phyloP scores from a whole-genome alignment of 2,888 invertebrate genomes.

The Tigriopus californicus region DNA sequence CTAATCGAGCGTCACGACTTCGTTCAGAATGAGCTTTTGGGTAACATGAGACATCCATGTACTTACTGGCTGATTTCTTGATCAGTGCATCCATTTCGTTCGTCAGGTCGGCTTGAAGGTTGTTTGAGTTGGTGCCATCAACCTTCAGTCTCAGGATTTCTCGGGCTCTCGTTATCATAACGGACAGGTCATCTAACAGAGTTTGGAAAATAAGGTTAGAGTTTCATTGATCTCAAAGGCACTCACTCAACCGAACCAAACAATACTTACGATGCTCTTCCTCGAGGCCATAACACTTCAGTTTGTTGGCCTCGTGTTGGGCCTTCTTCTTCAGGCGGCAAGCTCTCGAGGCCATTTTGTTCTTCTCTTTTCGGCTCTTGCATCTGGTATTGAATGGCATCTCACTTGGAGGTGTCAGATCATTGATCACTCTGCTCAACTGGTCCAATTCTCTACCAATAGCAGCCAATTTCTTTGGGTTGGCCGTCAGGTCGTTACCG shows the following conservation, averaged over 20 bases:
- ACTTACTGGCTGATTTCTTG: slow-evolving; percentile 49
- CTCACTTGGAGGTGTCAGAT: slow-evolving; percentile 87
- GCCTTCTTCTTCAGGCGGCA: slow-evolving; percentile 96
- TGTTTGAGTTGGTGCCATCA: slow-evolving; percentile 36
- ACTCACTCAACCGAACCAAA: too few species aligned
- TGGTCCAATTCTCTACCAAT: slow-evolving; percentile 86
- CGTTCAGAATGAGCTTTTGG: slow-evolving; percentile 5
- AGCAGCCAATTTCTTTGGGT: slow-evolving; percentile 67
- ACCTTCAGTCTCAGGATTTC: slow-evolving; percentile 46
- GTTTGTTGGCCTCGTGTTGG: slow-evolving; percentile 94
- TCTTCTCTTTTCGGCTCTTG: slow-evolving; percentile 90
- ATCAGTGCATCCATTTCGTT: slow-evolving; percentile 48
- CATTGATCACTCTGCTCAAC: slow-evolving; percentile 65
- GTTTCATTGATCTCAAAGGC: neutral
- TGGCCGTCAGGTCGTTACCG: slow-evolving; percentile 90
- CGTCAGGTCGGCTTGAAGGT: slow-evolving; percentile 43
- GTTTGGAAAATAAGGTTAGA: neutral
- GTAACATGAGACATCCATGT: slow-evolving; percentile 16
- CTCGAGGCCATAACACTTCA: slow-evolving; percentile 80
- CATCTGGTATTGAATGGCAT: slow-evolving; percentile 55
- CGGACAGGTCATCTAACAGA: slow-evolving; percentile 51
- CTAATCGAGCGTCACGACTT: too few species aligned
- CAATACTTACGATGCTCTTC: slow-evolving; percentile 72
- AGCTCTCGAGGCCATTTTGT: slow-evolving; percentile 87
- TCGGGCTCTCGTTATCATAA: slow-evolving; percentile 55